Percentiles rank a stretch among this genome's conserved stretches.
Evolutionary conservation across 2,888 invertebrate species (phyloP).

Genomic region (Scaptomyza flava): DNA sequence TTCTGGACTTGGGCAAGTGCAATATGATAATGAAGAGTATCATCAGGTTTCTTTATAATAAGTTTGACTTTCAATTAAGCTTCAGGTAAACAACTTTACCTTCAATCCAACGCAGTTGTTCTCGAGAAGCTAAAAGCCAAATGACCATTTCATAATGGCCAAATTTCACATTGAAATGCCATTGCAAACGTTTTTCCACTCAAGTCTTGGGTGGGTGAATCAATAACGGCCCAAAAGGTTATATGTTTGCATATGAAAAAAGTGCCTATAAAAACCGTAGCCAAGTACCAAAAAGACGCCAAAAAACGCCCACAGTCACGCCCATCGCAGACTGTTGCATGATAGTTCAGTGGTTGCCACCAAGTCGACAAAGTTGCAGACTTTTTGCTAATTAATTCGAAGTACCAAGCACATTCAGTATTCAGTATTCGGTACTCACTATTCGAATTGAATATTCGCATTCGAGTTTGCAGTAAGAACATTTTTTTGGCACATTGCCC

Average conservation of each 20-base stretch:
- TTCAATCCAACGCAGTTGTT: constrained; percentile 9
- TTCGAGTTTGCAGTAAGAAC: constrained; percentile 19
- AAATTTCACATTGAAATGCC: constrained; percentile 59
- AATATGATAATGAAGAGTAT: no score
- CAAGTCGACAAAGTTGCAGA: constrained; percentile 30
- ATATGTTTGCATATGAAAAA: constrained; percentile 40
- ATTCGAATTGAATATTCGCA: constrained; percentile 19
- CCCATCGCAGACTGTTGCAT: constrained; percentile 43
- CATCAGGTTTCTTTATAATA: no score
- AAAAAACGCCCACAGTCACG: constrained; percentile 9
- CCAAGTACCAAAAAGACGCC: constrained; percentile 20
- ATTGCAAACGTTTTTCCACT: constrained; percentile 4
- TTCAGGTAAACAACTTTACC: background rate
- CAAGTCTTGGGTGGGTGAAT: constrained; percentile 31
- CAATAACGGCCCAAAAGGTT: constrained; percentile 53
- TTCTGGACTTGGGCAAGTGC: no score
- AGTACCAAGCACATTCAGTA: constrained; percentile 19
- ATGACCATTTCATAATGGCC: constrained; percentile 33
- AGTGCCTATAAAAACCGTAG: constrained; percentile 14
- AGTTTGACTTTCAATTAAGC: no score
- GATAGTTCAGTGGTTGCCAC: constrained; percentile 16
- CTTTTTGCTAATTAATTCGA: constrained; percentile 60
- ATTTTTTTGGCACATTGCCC: constrained; percentile 69
- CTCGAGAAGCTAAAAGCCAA: constrained; percentile 7
- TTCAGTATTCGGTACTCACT: constrained; percentile 20